These are phyloP conservation scores for Rhabdornis inornatus DNA, from an alignment of 2,113 vertebrate species.

Conservation along the genomic window DNA sequence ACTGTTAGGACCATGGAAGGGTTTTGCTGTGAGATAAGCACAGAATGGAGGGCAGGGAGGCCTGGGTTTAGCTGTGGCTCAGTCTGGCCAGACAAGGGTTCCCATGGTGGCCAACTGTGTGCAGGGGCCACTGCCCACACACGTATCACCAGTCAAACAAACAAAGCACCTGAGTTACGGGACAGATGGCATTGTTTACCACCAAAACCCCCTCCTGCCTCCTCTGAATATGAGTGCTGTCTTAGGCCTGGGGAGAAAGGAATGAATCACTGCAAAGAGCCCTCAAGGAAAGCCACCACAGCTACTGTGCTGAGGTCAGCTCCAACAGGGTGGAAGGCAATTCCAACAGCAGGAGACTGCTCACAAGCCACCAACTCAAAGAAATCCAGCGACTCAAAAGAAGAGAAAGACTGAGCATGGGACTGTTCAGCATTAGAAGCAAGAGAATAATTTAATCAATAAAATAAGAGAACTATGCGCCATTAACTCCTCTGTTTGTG, in stretches of 20 bases:
- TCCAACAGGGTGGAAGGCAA: neutral
- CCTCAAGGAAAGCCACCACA: neutral
- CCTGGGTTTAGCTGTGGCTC: neutral
- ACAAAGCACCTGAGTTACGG: fast-evolving
- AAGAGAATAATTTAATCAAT: neutral
- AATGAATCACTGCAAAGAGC: neutral
- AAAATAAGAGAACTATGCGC: neutral
- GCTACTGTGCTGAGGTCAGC: neutral
- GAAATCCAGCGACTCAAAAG: fast-evolving
- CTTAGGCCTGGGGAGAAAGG: neutral
- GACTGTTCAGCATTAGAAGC: neutral
- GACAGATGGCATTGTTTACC: neutral
- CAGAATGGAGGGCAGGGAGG: neutral
- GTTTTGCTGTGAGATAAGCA: neutral
- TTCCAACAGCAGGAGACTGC: neutral
- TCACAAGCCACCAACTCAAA: neutral
- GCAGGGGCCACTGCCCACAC: neutral
- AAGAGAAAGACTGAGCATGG: neutral
- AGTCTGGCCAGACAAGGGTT: neutral
- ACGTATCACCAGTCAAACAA: neutral
- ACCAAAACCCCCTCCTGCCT: neutral
- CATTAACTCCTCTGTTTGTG: neutral
- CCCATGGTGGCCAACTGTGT: too few species aligned
- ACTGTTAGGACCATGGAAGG: neutral
- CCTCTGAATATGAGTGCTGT: neutral